These are phyloP conservation scores for Drosophila nr. medialis DNA, from an alignment of 2,888 invertebrate species.

Conservation along the genomic window DNA sequence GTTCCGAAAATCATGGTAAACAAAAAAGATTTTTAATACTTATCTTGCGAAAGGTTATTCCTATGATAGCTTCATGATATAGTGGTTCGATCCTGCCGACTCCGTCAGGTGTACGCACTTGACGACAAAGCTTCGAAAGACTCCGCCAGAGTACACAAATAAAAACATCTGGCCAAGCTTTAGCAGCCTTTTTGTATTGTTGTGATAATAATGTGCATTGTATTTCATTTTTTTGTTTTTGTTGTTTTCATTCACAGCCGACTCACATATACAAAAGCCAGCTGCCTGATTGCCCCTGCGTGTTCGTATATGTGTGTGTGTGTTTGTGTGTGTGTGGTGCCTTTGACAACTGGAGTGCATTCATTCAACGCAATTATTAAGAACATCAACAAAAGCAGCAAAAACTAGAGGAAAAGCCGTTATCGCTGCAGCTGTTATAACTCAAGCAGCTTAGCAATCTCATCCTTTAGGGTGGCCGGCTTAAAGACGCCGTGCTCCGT, in stretches of 20 bases:
- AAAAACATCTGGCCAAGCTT: constrained; percentile 25
- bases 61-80: background rate
- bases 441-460: constrained; percentile 73
- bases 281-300: constrained; percentile 13
- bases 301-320: constrained; percentile 9
- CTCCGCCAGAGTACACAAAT: background rate
- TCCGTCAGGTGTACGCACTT: background rate
- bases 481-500: constrained; percentile 95
- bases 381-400: constrained; percentile 40
- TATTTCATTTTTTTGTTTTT: constrained; percentile 28
- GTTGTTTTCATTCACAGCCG: constrained; percentile 35
- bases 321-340: constrained; percentile 30
- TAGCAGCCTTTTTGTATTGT: constrained; percentile 21
- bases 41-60: background rate
- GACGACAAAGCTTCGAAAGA: constrained; percentile 4
- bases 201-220: constrained; percentile 49
- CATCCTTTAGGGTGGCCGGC: constrained; percentile 85
- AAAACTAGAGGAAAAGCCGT: background rate
- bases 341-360: constrained; percentile 63
- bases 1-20: background rate
- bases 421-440: constrained; percentile 59
- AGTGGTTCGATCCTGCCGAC: background rate
- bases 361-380: constrained; percentile 52
- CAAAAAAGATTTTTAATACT: background rate
- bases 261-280: constrained; percentile 46